Percentiles rank a stretch among this genome's conserved stretches.
These are phyloP conservation scores for Adelges cooleyi DNA, from an alignment of 1,140 invertebrate species.

Conservation along the genomic window DNA sequence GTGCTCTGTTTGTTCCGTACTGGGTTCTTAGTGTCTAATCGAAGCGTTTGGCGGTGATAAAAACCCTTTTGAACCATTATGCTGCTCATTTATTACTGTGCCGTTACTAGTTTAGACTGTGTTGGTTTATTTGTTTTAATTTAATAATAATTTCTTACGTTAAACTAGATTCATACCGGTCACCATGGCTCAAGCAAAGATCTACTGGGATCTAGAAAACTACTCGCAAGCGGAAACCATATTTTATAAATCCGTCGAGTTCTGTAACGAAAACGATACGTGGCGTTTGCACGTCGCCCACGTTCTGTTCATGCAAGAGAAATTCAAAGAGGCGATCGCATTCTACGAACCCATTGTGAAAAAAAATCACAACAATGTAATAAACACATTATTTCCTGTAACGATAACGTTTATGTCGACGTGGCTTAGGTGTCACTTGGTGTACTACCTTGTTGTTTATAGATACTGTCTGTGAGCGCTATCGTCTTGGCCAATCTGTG, in stretches of 20 bases:
- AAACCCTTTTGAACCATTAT: too few relatives aligned
- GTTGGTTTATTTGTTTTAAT: too few relatives aligned
- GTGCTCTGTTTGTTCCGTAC: too few relatives aligned
- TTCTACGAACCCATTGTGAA: slow-evolving; percentile 99
- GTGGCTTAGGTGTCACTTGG: too few relatives aligned
- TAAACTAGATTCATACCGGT: slow-evolving; percentile 71
- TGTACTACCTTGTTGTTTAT: slow-evolving; percentile 32
- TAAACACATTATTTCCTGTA: slow-evolving; percentile 29
- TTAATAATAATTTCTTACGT: too few relatives aligned
- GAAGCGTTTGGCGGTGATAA: too few relatives aligned
- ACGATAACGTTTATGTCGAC: not conserved
- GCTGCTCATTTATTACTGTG: too few relatives aligned
- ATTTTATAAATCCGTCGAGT: slow-evolving; percentile 92
- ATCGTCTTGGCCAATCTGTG: slow-evolving; percentile 97
- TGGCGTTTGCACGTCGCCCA: slow-evolving; percentile 98
- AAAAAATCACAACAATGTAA: slow-evolving; percentile 86
- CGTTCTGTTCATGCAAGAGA: slow-evolving; percentile 98
- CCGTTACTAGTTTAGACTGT: too few relatives aligned
- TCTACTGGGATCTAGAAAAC: slow-evolving; percentile 96
- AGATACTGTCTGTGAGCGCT: slow-evolving; percentile 88
- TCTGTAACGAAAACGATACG: slow-evolving; percentile 91
- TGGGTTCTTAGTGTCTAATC: too few relatives aligned
- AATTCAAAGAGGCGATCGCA: slow-evolving; percentile 93
- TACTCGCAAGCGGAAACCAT: slow-evolving; percentile 90
- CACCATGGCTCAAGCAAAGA: slow-evolving; percentile 97